A percentile compares a stretch with the other conserved stretches of the same genome.
Conservation (phyloP, 92 coral and sea anemone genomes). For the Ricordea florida region DNA sequence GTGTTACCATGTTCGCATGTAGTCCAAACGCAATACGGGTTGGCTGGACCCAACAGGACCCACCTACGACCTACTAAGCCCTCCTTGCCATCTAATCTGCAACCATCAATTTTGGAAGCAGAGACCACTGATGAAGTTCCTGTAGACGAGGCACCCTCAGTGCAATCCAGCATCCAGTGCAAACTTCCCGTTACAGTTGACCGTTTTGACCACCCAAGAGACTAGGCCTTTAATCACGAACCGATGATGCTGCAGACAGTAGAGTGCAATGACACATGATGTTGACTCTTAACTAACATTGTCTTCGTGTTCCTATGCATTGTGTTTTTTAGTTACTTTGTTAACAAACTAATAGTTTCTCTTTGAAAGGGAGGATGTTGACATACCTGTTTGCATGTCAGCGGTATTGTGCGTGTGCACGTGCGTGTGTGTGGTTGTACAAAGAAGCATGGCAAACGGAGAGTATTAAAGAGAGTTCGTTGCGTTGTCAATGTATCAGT, state of each 20-base stretch:
- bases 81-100: neutral
- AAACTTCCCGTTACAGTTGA: constrained; percentile 25
- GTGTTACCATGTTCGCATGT: constrained; percentile 15
- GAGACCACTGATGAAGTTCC: neutral
- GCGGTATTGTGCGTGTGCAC: too few species aligned
- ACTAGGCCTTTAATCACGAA: neutral
- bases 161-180: neutral
- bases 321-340: too few species aligned
- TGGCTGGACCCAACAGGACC: constrained; percentile 1
- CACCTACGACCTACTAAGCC: neutral
- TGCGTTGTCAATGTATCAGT: too few species aligned
- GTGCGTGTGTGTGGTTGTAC: too few species aligned
- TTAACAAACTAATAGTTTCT: too few species aligned
- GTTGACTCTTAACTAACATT: too few species aligned
- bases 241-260: neutral
- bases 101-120: neutral
- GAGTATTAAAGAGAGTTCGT: too few species aligned
- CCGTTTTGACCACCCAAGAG: constrained; percentile 4
- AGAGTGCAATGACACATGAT: neutral
- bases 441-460: too few species aligned
- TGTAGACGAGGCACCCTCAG: neutral
- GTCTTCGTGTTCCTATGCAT: too few species aligned
- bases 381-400: too few species aligned
- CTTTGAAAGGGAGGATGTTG: too few species aligned
- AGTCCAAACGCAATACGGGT: neutral